Conservation (phyloP, 2,113 vertebrate species). For the Nibea albiflora region DNA sequence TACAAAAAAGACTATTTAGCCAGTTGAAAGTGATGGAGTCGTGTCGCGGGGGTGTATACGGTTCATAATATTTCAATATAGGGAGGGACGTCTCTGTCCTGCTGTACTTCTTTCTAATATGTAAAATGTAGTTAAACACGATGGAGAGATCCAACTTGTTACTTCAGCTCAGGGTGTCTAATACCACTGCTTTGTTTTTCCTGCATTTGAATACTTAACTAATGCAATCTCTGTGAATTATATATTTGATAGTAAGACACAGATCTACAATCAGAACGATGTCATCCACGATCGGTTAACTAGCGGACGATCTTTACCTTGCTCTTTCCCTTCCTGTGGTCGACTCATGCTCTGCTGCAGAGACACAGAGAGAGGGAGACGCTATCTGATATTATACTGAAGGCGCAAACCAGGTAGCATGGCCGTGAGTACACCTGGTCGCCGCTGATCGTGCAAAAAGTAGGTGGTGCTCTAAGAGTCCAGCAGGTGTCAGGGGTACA, state of each 20-base stretch:
- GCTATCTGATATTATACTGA: no score
- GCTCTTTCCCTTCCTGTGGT: no score
- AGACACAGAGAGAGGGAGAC: no score
- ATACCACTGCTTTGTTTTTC: background rate
- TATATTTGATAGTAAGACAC: no score
- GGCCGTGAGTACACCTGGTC: no score
- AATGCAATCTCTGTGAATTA: no score
- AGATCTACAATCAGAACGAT: no score
- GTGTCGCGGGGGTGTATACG: background rate
- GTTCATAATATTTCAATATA: background rate
- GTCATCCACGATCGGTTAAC: no score
- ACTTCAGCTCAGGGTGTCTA: background rate
- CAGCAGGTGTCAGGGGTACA: background rate
- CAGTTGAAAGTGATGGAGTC: background rate
- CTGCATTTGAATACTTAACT: background rate
- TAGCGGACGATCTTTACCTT: no score
- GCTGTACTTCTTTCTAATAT: background rate
- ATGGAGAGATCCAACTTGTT: background rate
- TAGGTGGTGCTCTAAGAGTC: background rate
- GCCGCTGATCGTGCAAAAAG: background rate
- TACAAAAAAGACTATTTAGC: background rate
- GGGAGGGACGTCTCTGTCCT: no score
- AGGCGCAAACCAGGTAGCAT: no score
- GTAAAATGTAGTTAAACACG: background rate
- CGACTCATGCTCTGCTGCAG: no score